Conservation (phyloP, 2,113 vertebrate species). For the Microtus montanus region DNA sequence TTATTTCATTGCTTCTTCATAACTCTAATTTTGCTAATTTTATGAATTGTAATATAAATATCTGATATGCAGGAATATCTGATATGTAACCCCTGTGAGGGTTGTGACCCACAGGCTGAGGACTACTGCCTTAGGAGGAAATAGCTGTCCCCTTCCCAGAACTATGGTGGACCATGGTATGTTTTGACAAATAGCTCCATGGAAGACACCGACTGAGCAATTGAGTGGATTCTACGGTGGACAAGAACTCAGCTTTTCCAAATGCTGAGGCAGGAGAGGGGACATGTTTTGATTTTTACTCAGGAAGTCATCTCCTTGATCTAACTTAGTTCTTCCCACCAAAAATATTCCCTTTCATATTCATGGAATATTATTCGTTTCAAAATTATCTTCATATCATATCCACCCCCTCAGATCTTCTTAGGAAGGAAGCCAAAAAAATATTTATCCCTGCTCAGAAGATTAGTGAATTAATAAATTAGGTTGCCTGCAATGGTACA, state of each 20-base stretch:
- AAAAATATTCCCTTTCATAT: constrained; percentile 41
- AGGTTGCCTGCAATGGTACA: constrained; percentile 9
- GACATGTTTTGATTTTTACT: not conserved
- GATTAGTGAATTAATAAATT: not conserved
- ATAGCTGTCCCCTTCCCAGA: not conserved
- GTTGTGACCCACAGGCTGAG: not conserved
- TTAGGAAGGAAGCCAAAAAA: not conserved
- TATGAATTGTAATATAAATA: not conserved
- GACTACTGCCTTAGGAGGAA: constrained; percentile 42
- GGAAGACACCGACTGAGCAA: constrained; percentile 23
- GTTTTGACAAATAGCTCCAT: constrained; percentile 45
- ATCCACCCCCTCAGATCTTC: not conserved
- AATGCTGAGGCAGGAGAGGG: not conserved
- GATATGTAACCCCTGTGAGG: not conserved
- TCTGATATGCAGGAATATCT: not conserved
- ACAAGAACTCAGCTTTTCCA: not conserved
- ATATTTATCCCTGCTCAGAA: constrained; percentile 11
- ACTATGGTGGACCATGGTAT: constrained; percentile 49
- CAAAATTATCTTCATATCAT: constrained; percentile 12
- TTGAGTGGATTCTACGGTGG: not conserved
- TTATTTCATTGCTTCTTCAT: not conserved
- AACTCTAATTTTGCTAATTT: not conserved
- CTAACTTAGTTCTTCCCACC: not conserved
- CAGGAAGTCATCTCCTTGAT: not conserved
- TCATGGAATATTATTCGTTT: constrained; percentile 9